Conservation (phyloP, 2,797 vertebrate genomes). For the Hapalemur alaotrensis region DNA sequence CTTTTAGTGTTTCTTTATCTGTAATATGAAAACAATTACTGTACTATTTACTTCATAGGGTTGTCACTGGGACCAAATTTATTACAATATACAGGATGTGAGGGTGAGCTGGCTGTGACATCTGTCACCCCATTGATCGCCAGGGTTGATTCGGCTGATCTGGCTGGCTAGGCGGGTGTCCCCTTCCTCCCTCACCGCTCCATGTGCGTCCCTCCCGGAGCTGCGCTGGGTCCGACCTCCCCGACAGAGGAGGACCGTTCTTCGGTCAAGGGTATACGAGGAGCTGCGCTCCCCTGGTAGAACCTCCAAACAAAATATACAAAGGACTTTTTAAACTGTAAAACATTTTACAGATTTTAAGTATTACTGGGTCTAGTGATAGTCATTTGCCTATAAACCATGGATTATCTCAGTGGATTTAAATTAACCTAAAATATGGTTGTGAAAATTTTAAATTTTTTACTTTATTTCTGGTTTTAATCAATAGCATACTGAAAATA, state of each 20-base stretch:
- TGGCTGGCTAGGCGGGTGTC: too few relatives aligned
- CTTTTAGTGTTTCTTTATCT: not conserved
- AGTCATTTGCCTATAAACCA: not conserved
- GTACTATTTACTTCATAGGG: not conserved
- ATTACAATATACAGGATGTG: not conserved
- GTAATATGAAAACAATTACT: not conserved
- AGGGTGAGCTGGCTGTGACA: too few relatives aligned
- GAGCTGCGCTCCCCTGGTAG: too few relatives aligned
- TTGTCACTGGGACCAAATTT: not conserved
- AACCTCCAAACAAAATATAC: not conserved
- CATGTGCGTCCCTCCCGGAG: too few relatives aligned
- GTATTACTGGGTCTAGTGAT: not conserved
- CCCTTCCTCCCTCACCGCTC: too few relatives aligned
- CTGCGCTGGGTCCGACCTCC: too few relatives aligned
- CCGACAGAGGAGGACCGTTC: too few relatives aligned
- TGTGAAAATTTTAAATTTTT: not conserved
- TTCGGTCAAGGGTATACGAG: too few relatives aligned
- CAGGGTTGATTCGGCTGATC: too few relatives aligned
- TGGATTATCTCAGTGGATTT: not conserved
- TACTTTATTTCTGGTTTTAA: not conserved
- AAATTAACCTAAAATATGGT: not conserved
- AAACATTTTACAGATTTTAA: not conserved
- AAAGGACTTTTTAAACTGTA: not conserved
- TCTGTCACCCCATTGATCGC: too few relatives aligned
- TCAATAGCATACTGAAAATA: not conserved